Conservation (phyloP, 2,888 invertebrate species). For the Coleophora deauratella region DNA sequence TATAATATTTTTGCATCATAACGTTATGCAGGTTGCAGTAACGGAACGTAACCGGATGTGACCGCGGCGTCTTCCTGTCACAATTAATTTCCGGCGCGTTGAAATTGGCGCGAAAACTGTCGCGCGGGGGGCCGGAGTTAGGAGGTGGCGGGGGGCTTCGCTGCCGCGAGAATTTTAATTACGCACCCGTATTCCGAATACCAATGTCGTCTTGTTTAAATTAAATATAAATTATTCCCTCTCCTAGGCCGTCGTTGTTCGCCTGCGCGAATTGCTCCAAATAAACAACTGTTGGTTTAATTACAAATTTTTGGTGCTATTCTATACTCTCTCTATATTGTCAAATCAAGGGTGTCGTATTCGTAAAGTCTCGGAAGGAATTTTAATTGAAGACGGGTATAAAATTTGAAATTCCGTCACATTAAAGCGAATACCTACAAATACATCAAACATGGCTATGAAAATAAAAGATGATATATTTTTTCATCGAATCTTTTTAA, state of each 20-base stretch:
- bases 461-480: no score
- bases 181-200: slow-evolving; percentile 74
- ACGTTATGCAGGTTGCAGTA: slow-evolving; percentile 48
- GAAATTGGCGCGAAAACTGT: slow-evolving; percentile 75
- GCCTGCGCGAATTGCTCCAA: slow-evolving; percentile 54
- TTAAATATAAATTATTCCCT: slow-evolving; percentile 74
- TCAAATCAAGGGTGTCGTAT: not conserved
- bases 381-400: slow-evolving; percentile 13
- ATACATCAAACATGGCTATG: no score
- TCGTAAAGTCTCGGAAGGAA: not conserved
- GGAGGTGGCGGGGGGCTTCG: slow-evolving; percentile 37
- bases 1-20: no score
- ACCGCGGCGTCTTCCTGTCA: slow-evolving; percentile 73
- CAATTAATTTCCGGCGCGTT: slow-evolving; percentile 74
- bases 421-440: no score
- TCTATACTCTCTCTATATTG: not conserved
- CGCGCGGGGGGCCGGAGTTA: slow-evolving; percentile 29
- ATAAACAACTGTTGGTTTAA: slow-evolving; percentile 65
- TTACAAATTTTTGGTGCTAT: slow-evolving; percentile 45
- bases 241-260: slow-evolving; percentile 64
- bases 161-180: slow-evolving; percentile 73
- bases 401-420: no score
- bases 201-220: slow-evolving; percentile 75
- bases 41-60: slow-evolving; percentile 68
- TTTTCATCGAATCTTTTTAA: no score